Evolutionary conservation across 1,140 invertebrate species (phyloP).

Genomic region (Diorhabda sublineata): DNA sequence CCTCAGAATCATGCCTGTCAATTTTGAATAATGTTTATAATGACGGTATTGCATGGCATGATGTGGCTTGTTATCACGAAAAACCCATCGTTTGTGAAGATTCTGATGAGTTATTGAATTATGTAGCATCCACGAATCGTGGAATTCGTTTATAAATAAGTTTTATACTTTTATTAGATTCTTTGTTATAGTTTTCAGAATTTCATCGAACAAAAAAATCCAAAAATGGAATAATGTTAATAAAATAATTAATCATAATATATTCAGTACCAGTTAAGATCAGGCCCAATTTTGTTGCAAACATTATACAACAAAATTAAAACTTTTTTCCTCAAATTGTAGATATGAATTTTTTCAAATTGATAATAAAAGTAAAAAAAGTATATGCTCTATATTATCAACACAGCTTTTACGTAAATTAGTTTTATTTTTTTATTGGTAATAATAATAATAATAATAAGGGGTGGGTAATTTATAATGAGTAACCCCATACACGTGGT

Average conservation of each 20-base stretch:
- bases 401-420: too few species aligned
- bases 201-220: background rate
- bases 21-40: conserved; percentile 88
- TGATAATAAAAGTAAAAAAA: too few species aligned
- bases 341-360: too few species aligned
- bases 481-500: too few species aligned
- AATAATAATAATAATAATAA: too few species aligned
- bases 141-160: conserved; percentile 66
- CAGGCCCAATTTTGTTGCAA: too few species aligned
- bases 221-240: background rate
- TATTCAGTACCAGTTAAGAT: too few species aligned
- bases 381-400: too few species aligned
- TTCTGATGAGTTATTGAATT: conserved; percentile 78
- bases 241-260: background rate
- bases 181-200: background rate
- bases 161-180: background rate
- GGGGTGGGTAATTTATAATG: too few species aligned
- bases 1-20: conserved; percentile 75
- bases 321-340: too few species aligned
- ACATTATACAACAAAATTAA: too few species aligned
- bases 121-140: conserved; percentile 75
- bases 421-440: too few species aligned
- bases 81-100: conserved; percentile 88
- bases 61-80: conserved; percentile 88
- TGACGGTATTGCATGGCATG: conserved; percentile 88